phyloP scores from a whole-genome alignment of 2,113 vertebrate species.

The Hoplias malabaricus region DNA sequence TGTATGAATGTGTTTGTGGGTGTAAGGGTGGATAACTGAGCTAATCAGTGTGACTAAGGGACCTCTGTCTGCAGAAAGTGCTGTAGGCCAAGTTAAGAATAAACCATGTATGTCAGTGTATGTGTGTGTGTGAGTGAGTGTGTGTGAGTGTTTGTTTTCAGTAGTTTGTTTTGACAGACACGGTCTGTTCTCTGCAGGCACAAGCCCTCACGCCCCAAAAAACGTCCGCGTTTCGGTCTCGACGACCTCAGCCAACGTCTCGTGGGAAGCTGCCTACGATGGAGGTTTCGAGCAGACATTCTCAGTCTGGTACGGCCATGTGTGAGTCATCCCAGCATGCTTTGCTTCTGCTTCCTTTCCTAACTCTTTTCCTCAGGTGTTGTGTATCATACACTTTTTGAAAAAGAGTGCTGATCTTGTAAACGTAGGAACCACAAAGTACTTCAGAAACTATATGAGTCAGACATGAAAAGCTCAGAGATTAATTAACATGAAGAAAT shows the following conservation, averaged over 20 bases:
- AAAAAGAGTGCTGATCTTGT: neutral
- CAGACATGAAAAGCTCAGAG: too few relatives aligned
- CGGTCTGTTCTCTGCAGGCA: conserved; percentile 75
- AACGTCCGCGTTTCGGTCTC: conserved; percentile 83
- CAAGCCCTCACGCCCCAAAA: conserved; percentile 93
- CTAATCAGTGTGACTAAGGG: conserved; percentile 6
- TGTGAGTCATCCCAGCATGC: conserved; percentile 99
- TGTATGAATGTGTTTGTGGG: neutral
- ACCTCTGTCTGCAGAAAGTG: neutral
- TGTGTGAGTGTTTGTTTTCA: conserved; percentile 3
- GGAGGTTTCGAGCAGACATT: conserved; percentile 98
- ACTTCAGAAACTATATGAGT: neutral
- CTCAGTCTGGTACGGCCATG: conserved; percentile 99
- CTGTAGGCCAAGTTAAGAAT: neutral
- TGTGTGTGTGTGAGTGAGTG: neutral
- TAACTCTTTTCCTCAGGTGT: conserved; percentile 39
- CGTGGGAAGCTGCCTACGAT: conserved; percentile 94
- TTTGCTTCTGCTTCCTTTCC: conserved; percentile 92
- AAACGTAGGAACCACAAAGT: neutral
- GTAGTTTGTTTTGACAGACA: neutral
- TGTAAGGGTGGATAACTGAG: conserved; percentile 12
- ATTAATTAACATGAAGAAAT: too few relatives aligned
- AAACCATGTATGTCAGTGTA: neutral
- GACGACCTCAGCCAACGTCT: conserved; percentile 94
- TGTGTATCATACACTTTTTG: neutral